Evolutionary conservation across 2,113 vertebrate genomes (phyloP).

Genomic region (Piprites chloris): DNA sequence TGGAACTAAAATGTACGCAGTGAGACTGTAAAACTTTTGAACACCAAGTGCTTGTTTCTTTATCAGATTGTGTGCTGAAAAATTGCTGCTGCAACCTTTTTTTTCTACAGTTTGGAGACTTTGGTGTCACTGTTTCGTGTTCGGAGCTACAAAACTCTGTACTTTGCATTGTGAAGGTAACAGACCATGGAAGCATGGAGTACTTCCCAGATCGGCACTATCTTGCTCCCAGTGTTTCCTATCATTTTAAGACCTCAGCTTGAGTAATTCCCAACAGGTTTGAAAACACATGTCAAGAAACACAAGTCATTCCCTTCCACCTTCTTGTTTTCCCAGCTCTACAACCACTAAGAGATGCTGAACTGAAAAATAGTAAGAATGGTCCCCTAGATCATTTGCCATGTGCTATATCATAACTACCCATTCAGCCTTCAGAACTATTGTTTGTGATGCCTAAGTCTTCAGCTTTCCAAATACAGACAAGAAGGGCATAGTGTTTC

Average conservation of each 20-base stretch:
- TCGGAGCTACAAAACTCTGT: not conserved
- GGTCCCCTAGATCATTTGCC: not conserved
- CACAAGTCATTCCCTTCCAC: not conserved
- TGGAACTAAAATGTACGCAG: not conserved
- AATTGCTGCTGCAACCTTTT: not conserved
- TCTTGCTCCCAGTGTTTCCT: not conserved
- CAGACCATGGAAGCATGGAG: not conserved
- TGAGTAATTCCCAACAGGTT: not conserved
- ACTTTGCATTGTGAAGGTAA: not conserved
- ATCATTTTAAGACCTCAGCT: not conserved
- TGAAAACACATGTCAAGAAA: not conserved
- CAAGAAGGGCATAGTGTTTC: not conserved
- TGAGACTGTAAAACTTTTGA: not conserved
- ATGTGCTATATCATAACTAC: accelerated
- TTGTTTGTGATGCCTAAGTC: not conserved
- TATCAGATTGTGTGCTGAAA: not conserved
- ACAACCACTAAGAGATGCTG: not conserved
- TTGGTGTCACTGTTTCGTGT: not conserved
- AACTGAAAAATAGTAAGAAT: not conserved
- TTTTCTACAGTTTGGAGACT: not conserved
- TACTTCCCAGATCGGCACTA: not conserved
- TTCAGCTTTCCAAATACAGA: not conserved
- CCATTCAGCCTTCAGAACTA: not conserved
- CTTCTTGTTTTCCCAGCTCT: not conserved
- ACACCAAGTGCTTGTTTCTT: not conserved